Evolutionary conservation across 1,140 invertebrate genomes (phyloP).

Genomic region (Cecropterus lyciades): DNA sequence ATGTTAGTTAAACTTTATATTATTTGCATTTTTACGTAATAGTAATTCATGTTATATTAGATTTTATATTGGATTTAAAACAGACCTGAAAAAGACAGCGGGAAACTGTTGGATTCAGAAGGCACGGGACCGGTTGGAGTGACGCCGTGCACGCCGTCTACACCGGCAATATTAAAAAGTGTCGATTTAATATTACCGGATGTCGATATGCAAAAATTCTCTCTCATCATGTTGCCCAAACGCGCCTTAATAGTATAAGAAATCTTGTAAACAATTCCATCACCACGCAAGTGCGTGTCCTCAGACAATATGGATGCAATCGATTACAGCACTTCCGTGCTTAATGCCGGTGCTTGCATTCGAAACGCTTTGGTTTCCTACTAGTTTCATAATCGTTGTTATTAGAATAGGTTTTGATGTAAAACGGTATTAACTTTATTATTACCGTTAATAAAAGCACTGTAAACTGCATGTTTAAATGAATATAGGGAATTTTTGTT

Average conservation of each 20-base stretch:
- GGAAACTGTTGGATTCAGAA: too few species aligned
- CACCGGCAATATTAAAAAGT: too few species aligned
- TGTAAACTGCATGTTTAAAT: not conserved
- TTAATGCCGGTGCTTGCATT: slow-evolving; percentile 16
- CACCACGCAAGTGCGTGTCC: slow-evolving; percentile 28
- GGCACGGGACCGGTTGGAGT: too few species aligned
- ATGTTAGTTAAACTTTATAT: slow-evolving; percentile 20
- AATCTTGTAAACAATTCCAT: not conserved
- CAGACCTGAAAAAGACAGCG: too few species aligned
- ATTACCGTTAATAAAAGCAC: not conserved
- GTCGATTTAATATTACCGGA: too few species aligned
- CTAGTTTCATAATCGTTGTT: slow-evolving; percentile 31
- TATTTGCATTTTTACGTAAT: too few species aligned
- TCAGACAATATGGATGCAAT: slow-evolving; percentile 33
- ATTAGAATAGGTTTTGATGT: slow-evolving; percentile 14
- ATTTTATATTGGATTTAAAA: too few species aligned
- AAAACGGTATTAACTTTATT: not conserved
- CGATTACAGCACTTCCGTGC: slow-evolving; percentile 30
- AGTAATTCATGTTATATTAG: too few species aligned
- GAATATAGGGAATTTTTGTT: not conserved
- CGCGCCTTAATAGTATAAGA: too few species aligned
- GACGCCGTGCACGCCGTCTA: too few species aligned
- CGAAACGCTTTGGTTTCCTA: slow-evolving; percentile 31
- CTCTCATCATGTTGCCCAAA: too few species aligned
- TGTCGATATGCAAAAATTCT: too few species aligned